Evolutionary conservation across 1,140 invertebrate species (phyloP).

Genomic region (Drosophila teissieri): DNA sequence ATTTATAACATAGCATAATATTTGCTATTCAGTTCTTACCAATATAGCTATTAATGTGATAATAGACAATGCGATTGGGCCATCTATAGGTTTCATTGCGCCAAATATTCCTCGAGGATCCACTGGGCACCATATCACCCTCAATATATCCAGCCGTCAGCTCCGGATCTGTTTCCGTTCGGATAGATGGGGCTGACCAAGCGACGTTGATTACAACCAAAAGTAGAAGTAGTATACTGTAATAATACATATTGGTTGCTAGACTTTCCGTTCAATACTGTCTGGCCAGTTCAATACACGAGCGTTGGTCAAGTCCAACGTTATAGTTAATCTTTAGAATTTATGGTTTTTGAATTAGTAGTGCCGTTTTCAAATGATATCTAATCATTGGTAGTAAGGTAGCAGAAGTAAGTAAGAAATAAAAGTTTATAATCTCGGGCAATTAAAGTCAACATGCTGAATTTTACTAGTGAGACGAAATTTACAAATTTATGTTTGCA

Average conservation of each 20-base stretch:
- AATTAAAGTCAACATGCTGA: no score
- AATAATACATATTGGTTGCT: conserved; percentile 2
- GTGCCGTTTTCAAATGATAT: conserved; percentile 4
- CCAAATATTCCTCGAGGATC: conserved; percentile 85
- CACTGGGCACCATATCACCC: conserved; percentile 67
- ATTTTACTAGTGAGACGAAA: no score
- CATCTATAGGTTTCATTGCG: conserved; percentile 87
- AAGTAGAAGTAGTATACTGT: background rate
- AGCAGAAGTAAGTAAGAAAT: no score
- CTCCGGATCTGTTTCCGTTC: conserved; percentile 59
- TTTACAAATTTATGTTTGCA: no score
- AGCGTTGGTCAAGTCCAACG: background rate
- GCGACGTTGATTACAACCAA: conserved; percentile 4
- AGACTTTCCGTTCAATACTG: background rate
- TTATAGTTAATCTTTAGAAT: conserved; percentile 15
- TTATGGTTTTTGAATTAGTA: conserved; percentile 11
- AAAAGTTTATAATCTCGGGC: no score
- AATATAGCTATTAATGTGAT: conserved; percentile 85
- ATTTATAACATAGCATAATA: no score
- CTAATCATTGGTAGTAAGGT: conserved; percentile 3
- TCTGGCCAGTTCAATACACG: conserved; percentile 2
- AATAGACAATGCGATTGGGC: conserved; percentile 87
- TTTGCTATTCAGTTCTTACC: conserved; percentile 15
- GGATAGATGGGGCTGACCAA: conserved; percentile 8
- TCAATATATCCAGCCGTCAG: conserved; percentile 59